phyloP scores from a whole-genome alignment of 2,797 vertebrate species.

The Potorous gilbertii region DNA sequence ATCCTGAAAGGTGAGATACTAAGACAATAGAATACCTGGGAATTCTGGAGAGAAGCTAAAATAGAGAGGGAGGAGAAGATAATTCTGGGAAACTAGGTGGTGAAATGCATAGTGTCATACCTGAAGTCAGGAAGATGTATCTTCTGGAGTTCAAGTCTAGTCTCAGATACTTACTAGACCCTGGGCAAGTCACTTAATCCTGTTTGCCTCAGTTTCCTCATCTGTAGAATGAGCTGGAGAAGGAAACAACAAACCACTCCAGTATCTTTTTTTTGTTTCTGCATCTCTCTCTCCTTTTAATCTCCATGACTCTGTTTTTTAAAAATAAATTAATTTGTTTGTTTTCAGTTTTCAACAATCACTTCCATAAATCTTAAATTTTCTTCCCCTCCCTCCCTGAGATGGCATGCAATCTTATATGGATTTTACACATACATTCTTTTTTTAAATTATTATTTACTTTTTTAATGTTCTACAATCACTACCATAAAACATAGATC shows the following conservation, averaged over 20 bases:
- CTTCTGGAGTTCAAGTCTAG: neutral
- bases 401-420: too few relatives aligned
- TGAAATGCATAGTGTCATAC: neutral
- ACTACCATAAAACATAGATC: too few relatives aligned
- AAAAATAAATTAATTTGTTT: too few relatives aligned
- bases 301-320: too few relatives aligned
- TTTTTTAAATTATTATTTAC: too few relatives aligned
- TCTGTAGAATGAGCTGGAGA: neutral
- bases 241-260: neutral
- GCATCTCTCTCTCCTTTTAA: too few relatives aligned
- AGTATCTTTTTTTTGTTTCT: neutral
- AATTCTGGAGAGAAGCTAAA: neutral
- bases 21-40: neutral
- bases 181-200: neutral
- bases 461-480: too few relatives aligned
- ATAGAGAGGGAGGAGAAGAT: neutral
- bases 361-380: too few relatives aligned
- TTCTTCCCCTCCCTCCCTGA: too few relatives aligned
- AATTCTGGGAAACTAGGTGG: neutral
- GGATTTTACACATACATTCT: too few relatives aligned
- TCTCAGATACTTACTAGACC: neutral
- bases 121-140: neutral
- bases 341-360: too few relatives aligned
- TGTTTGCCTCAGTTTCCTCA: neutral
- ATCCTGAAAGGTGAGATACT: neutral